phyloP scores from a whole-genome alignment of 1,140 invertebrate species.

The Phortica variegata region DNA sequence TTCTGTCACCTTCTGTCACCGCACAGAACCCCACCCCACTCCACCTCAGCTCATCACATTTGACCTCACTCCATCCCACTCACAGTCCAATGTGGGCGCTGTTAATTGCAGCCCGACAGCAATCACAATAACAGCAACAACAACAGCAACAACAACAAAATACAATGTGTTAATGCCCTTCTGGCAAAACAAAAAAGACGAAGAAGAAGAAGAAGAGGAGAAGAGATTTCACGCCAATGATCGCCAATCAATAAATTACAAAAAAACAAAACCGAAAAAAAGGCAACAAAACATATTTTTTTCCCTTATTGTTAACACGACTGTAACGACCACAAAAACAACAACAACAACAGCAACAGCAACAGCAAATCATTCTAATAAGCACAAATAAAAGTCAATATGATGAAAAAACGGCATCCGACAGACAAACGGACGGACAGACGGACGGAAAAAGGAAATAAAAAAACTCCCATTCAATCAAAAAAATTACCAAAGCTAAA shows the following conservation, averaged over 20 bases:
- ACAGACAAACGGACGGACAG: no score
- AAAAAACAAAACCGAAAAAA: slow-evolving; percentile 14
- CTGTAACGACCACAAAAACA: not conserved
- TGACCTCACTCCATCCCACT: no score
- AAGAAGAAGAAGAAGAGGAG: no score
- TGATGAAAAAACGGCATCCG: no score
- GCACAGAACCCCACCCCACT: no score
- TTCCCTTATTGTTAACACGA: no score
- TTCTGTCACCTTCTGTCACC: no score
- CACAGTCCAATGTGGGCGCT: slow-evolving; percentile 26
- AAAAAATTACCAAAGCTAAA: slow-evolving; percentile 24
- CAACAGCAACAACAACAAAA: no score
- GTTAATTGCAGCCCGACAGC: slow-evolving; percentile 29
- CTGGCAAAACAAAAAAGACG: no score
- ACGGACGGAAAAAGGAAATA: slow-evolving; percentile 22
- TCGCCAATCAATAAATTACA: slow-evolving; percentile 46
- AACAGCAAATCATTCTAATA: not conserved
- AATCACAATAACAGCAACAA: no score
- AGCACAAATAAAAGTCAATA: not conserved
- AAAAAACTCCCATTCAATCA: slow-evolving; percentile 40
- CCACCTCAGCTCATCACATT: no score
- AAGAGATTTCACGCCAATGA: slow-evolving; percentile 36
- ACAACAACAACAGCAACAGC: slow-evolving; percentile 12
- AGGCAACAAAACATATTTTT: slow-evolving; percentile 6
- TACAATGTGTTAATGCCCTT: no score